Evolutionary conservation across 1,140 invertebrate species (phyloP), one percentile per base, ranked within the genome.

Genomic region (Ceratina japonica): DNA sequence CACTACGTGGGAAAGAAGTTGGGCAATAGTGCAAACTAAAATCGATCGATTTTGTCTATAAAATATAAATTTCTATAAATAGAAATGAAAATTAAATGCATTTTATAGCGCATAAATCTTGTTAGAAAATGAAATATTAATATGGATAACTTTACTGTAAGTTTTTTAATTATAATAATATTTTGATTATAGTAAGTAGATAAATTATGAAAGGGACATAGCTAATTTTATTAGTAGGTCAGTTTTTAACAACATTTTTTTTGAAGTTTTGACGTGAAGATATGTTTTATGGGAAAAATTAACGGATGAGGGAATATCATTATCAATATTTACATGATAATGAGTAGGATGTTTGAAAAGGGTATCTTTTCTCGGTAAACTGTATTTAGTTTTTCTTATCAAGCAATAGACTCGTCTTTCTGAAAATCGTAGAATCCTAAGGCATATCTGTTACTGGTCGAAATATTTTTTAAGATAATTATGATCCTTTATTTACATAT

Each of bases 261-360:
- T 8, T 44, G 37, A 44, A 44, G 5, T 44, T 44, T 7, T 44
- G 37, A 44, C 37, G 10, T 10, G 37, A 44, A 44, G 10, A 44
- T 44, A 44, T 44, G 37, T 44, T 44, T 44, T 44, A 44, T 44
- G 37, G 37, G 37, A 44, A 44, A 44, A 44, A 44, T 44, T 44
- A 44, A 44, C 37, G 37, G 37, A 44, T 44, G 3, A 44, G 16
- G 27, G 18, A 16, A 16, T 20, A 13, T 15, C 7, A 68, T 68
- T 68, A 51, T 52, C 65, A 22, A 68, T 68, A 68, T 68, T 68
- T 68, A 24, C 20, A 18, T 52, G 49, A 68, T 68, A 68, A 68
- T 65, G 63, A 65, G 15, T 52, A 27, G 65, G 8, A 16, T 68
- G 65, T 68, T 68, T 68, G 22, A 24, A 22, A 22, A 68, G 10